These are phyloP conservation scores for Carduelis carduelis DNA, from an alignment of 2,797 vertebrate genomes.

Conservation along the genomic window DNA sequence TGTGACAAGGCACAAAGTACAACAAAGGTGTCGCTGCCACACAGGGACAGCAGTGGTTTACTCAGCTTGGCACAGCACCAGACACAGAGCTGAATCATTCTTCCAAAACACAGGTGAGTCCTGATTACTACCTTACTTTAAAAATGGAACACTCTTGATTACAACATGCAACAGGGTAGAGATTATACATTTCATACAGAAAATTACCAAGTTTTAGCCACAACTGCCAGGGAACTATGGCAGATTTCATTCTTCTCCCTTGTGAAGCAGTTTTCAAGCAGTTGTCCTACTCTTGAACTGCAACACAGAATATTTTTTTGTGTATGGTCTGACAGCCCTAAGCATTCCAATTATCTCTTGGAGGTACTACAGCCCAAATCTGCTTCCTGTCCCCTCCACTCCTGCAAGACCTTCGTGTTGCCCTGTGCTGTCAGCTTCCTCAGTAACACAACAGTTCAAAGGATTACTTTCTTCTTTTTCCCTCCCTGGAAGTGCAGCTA, in stretches of 20 bases:
- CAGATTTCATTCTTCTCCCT: not conserved
- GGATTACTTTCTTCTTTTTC: not conserved
- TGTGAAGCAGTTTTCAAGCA: not conserved
- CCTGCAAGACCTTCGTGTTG: not conserved
- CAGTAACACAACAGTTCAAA: not conserved
- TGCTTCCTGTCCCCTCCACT: not conserved
- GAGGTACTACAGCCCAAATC: not conserved
- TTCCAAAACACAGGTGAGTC: not conserved
- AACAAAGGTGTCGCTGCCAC: not conserved
- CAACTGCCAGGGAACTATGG: not conserved
- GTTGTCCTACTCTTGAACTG: not conserved
- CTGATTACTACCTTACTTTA: not conserved
- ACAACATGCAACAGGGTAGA: not conserved
- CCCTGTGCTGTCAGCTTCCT: not conserved
- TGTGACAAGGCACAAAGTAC: not conserved
- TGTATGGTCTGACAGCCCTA: not conserved
- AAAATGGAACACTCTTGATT: not conserved
- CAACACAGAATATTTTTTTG: not conserved
- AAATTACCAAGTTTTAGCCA: not conserved
- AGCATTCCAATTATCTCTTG: not conserved
- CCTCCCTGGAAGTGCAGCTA: not conserved
- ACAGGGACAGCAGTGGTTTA: accelerated
- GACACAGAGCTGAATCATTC: not conserved
- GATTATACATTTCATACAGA: not conserved
- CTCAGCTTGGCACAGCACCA: not conserved